phyloP scores from a whole-genome alignment of 2,888 invertebrate species.

The Yponomeuta malinellus region DNA sequence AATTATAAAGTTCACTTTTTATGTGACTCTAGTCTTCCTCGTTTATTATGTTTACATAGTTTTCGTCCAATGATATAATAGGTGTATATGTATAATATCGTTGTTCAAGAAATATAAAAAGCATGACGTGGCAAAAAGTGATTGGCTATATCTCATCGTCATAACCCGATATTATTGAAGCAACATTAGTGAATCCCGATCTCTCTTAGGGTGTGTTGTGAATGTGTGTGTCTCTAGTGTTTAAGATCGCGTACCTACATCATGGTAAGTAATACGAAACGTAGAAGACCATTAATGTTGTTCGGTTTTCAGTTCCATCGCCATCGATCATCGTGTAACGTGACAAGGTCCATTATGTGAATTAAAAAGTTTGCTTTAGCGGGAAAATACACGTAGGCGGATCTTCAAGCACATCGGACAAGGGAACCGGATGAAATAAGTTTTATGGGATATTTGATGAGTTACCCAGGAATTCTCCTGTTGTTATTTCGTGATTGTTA shows the following conservation, averaged over 20 bases:
- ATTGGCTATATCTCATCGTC: background rate
- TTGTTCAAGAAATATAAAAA: no score
- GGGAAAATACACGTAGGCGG: background rate
- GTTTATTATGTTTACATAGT: no score
- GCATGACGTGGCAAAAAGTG: background rate
- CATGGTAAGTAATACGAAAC: constrained; percentile 36
- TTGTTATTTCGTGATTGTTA: no score
- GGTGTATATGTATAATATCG: no score
- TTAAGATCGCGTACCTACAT: constrained; percentile 11
- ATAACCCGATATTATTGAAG: constrained; percentile 21
- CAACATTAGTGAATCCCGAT: constrained; percentile 41
- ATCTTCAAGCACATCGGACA: background rate
- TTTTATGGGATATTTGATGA: no score
- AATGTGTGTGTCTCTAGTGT: constrained; percentile 33
- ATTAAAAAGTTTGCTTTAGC: background rate
- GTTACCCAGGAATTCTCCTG: no score
- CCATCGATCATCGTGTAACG: constrained; percentile 9
- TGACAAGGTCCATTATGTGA: constrained; percentile 7
- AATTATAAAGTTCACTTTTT: no score
- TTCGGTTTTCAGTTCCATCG: constrained; percentile 15
- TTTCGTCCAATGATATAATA: no score
- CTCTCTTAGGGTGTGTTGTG: constrained; percentile 47
- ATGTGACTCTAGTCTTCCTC: no score
- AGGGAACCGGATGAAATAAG: no score
- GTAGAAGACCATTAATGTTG: constrained; percentile 27